Base-by-base conservation (phyloP, 2,888 invertebrate species). In the Endotricha flammealis region DNA sequence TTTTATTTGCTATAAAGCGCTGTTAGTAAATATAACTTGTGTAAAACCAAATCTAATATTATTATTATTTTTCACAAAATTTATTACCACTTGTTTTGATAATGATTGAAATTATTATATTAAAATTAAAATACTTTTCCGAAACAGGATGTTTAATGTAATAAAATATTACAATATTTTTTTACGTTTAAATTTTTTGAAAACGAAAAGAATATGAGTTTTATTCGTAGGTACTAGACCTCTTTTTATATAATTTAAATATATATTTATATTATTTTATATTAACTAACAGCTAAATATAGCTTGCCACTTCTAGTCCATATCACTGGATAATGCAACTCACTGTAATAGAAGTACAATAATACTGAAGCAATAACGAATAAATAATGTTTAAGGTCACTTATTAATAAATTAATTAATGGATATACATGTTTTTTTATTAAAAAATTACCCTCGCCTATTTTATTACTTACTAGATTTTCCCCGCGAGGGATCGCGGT, bases 301-400 rank as follows among this genome's bases (percentile, higher is more conserved):
- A 24, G n/a, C 12, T 8, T 27, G 33, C 28, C 28, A 28, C 22
- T 36, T 39, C 42, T 46, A 39, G 46, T 48, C 55, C 57, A 58
- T 60, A 60, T 60, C 60, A 58, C 45, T 49, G 49, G 45, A 53
- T 39, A 42, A 40, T 32, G 41, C 41, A 36, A 50, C 45, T 50
- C 49, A 53, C 36, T 58, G 42, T 35, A 54, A 50, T 38, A 62
- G 74, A 71, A 79, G 80, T 79, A 81, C 77, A 82, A 80, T 81
- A 78, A 46, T 50, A 55, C 56, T 57, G 54, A 71, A 73, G 71
- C 71, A 72, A 72, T 71, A 70, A 72, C 55, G 55, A 67, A 62
- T 64, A 65, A 64, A 50, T 59, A 39, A 27, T 48, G 36, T 45
- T 64, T n/a, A n/a, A 66, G 65, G 64, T 62, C 57, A 62, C 55